Percentiles rank a stretch among this genome's conserved stretches.
Evolutionary conservation across 2,113 vertebrate genomes (phyloP).

Genomic region (Cyrtonyx montezumae): DNA sequence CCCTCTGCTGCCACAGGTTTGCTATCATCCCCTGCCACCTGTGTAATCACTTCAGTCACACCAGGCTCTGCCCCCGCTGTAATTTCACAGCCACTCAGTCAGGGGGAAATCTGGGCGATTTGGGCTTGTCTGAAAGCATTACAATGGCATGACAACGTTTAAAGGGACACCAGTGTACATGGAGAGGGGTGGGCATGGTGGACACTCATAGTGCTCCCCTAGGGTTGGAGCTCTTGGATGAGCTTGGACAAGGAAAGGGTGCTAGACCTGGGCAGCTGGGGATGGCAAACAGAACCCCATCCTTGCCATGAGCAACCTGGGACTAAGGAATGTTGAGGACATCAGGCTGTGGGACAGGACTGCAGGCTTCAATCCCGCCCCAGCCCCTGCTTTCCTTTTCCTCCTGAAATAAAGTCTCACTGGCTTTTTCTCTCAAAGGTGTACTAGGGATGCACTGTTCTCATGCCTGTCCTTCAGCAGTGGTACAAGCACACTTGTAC

Average conservation of each 20-base stretch:
- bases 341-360: background rate
- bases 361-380: background rate
- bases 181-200: background rate
- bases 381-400: background rate
- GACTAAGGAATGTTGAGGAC: fast-evolving
- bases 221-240: background rate
- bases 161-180: background rate
- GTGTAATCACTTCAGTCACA: background rate
- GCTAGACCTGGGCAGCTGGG: background rate
- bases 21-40: constrained; percentile 20
- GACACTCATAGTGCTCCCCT: background rate
- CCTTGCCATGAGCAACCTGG: background rate
- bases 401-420: background rate
- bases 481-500: background rate
- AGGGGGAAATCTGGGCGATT: constrained; percentile 12
- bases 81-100: constrained; percentile 36
- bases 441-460: background rate
- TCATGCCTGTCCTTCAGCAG: background rate
- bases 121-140: constrained; percentile 10
- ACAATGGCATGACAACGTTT: background rate
- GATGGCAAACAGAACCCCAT: background rate
- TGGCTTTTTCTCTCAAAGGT: background rate
- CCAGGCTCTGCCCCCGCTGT: background rate
- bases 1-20: background rate
- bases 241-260: background rate